Percentiles rank a stretch among this genome's conserved stretches.
Evolutionary conservation across 2,113 vertebrate species (phyloP).

Genomic region (Fulica atra): DNA sequence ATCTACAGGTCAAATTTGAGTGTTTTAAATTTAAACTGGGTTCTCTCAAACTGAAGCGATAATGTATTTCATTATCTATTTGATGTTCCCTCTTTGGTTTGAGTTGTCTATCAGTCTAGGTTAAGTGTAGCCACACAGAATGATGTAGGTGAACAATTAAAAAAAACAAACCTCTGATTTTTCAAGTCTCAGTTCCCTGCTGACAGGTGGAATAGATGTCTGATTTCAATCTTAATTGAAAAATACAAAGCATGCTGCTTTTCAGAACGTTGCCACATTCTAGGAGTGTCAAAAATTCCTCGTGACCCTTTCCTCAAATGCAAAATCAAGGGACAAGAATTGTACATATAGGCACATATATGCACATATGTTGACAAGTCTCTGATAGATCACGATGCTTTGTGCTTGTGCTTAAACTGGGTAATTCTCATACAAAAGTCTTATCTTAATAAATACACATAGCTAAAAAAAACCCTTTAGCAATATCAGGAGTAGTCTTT

Average conservation of each 20-base stretch:
- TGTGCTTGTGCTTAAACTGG: neutral
- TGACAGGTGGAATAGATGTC: conserved; percentile 28
- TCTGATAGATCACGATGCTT: neutral
- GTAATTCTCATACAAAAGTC: neutral
- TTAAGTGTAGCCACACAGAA: conserved; percentile 1
- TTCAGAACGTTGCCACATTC: neutral
- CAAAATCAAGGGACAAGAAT: conserved; percentile 3
- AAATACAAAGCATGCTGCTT: conserved; percentile 19
- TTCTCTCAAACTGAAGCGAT: neutral
- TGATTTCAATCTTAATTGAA: conserved; percentile 46
- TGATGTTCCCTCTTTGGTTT: neutral
- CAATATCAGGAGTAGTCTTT: neutral
- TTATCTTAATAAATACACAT: neutral
- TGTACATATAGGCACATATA: neutral
- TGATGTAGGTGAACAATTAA: neutral
- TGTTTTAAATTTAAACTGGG: neutral
- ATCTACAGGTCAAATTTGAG: neutral
- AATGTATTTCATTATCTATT: neutral
- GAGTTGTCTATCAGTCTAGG: neutral
- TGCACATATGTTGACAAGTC: neutral
- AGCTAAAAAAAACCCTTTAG: neutral
- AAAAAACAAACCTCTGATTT: neutral
- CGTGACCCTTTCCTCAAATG: conserved; percentile 6
- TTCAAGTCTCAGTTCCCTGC: neutral
- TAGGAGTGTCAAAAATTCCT: neutral